Conservation (phyloP, 2,888 invertebrate genomes). For the Polydrusus tereticollis region DNA sequence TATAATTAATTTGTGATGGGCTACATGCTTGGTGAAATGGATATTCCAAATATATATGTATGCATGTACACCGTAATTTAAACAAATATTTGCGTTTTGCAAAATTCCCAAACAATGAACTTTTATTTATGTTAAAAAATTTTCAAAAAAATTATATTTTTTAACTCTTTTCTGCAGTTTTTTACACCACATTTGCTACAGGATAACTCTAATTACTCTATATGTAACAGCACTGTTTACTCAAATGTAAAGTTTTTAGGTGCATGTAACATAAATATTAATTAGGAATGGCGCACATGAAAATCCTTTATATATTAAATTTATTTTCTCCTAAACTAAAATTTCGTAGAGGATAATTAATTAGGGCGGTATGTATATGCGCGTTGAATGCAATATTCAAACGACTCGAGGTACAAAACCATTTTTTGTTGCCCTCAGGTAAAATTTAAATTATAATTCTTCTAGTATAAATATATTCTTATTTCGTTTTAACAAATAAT, state of each 20-base stretch:
- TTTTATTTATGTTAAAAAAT: too few species aligned
- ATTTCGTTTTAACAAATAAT: too few species aligned
- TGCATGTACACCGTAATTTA: too few species aligned
- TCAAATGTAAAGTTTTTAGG: constrained; percentile 32
- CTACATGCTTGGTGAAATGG: too few species aligned
- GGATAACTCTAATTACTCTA: constrained; percentile 8
- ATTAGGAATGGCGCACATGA: constrained; percentile 29
- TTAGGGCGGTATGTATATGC: constrained; percentile 19
- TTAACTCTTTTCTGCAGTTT: not conserved
- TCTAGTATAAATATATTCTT: too few species aligned
- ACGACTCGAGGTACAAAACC: not conserved
- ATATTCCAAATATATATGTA: too few species aligned
- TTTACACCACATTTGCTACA: not conserved
- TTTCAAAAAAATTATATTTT: not conserved
- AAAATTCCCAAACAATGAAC: too few species aligned
- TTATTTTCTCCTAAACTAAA: constrained; percentile 12
- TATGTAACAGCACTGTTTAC: constrained; percentile 10
- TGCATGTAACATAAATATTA: constrained; percentile 31
- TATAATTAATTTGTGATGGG: too few species aligned
- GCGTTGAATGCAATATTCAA: not conserved
- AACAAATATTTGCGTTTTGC: too few species aligned
- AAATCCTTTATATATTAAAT: constrained; percentile 27
- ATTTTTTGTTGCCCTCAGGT: not conserved
- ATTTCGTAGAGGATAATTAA: constrained; percentile 14
- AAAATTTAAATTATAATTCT: too few species aligned